Conservation (phyloP, 2,888 invertebrate species). For the Tenthredo notha region DNA sequence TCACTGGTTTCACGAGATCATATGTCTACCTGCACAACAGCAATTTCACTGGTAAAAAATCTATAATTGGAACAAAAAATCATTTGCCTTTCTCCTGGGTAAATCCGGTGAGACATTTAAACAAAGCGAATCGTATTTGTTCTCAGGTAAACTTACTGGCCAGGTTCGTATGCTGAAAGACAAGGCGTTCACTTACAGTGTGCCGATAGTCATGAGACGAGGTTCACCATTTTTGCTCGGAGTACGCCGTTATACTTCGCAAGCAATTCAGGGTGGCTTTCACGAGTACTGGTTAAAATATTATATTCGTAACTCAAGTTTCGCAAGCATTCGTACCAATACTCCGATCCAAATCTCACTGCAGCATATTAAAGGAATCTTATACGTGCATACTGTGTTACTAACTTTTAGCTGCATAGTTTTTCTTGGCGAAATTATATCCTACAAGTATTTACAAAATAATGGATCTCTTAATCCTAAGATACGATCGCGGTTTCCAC, state of each 20-base stretch:
- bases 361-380: slow-evolving; percentile 4
- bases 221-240: slow-evolving; percentile 4
- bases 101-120: neutral
- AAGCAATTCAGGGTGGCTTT: slow-evolving; percentile 12
- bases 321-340: neutral
- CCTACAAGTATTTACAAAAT: neutral
- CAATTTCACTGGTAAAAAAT: neutral
- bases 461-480: neutral
- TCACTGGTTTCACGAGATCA: neutral
- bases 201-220: slow-evolving; percentile 18
- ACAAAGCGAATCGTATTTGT: neutral
- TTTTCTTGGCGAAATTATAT: neutral
- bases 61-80: neutral
- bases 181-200: neutral
- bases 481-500: neutral
- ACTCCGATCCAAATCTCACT: neutral
- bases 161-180: slow-evolving; percentile 29
- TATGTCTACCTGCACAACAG: neutral
- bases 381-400: neutral
- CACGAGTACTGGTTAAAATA: slow-evolving; percentile 18
- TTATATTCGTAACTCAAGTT: neutral
- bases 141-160: neutral
- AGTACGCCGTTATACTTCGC: neutral
- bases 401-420: neutral
- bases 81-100: neutral